Conservation (phyloP, 2,113 vertebrate species). For the Petrocephalus microphthalmus region DNA sequence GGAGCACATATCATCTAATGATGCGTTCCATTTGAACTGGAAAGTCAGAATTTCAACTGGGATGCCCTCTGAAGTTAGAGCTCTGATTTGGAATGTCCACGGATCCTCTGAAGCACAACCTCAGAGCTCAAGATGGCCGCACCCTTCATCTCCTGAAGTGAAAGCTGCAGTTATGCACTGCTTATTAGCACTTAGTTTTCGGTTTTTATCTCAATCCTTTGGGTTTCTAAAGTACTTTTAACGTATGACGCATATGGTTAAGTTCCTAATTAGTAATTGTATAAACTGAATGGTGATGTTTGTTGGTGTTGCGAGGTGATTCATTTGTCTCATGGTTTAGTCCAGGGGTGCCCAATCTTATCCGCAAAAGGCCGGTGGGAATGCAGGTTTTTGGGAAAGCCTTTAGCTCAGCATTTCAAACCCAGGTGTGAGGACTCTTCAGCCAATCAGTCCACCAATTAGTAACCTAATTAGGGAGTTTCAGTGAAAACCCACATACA, state of each 20-base stretch:
- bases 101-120: neutral
- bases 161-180: neutral
- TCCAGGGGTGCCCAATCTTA: too few species aligned
- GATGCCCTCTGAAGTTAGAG: neutral
- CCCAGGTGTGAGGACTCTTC: too few species aligned
- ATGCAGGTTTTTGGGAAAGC: too few species aligned
- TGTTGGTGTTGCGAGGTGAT: neutral
- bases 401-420: too few species aligned
- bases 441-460: too few species aligned
- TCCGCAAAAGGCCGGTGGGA: too few species aligned
- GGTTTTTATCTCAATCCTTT: neutral
- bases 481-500: too few species aligned
- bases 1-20: neutral
- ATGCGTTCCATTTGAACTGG: neutral
- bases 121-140: neutral
- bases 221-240: neutral
- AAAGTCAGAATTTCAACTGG: neutral
- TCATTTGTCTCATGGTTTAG: neutral
- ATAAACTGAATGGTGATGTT: neutral
- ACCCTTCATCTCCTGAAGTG: neutral
- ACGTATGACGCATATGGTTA: neutral
- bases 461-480: too few species aligned
- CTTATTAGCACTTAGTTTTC: neutral
- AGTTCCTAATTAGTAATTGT: neutral
- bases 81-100: neutral